Conservation (phyloP, 2,888 invertebrate species). For the Amphipoea lucens region DNA sequence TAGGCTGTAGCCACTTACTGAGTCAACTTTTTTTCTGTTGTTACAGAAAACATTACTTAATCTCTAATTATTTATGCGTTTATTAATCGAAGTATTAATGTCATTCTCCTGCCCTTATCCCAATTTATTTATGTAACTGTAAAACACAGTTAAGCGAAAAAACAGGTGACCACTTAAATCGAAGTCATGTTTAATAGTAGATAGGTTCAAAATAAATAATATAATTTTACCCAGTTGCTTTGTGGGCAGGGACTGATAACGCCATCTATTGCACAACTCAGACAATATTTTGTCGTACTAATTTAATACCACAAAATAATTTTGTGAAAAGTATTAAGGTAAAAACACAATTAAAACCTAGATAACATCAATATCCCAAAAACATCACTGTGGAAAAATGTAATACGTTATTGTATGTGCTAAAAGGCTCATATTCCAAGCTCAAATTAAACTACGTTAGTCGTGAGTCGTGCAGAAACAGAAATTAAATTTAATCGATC, state of each 20-base stretch:
- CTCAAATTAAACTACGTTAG: not conserved
- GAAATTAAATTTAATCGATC: constrained; percentile 39
- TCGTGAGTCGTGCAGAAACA: constrained; percentile 56
- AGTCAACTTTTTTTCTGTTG: not conserved
- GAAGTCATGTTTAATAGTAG: not conserved
- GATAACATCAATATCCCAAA: not conserved
- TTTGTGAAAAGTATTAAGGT: not conserved
- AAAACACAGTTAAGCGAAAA: not conserved
- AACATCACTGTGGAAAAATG: not conserved
- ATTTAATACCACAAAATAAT: not conserved
- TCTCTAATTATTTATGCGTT: too few relatives aligned
- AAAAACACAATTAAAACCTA: not conserved
- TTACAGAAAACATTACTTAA: too few relatives aligned
- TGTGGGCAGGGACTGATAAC: constrained; percentile 14
- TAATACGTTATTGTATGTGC: too few relatives aligned
- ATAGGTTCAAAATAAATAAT: not conserved
- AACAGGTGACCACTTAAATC: not conserved
- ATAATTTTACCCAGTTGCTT: not conserved
- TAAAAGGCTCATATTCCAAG: constrained; percentile 31
- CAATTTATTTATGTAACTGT: not conserved
- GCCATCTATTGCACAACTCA: constrained; percentile 43
- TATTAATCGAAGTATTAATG: not conserved
- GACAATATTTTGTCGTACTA: not conserved
- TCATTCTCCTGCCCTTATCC: not conserved
- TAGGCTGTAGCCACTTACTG: too few relatives aligned